These are phyloP conservation scores for Trilocha varians DNA, from an alignment of 2,888 invertebrate species.

Conservation along the genomic window DNA sequence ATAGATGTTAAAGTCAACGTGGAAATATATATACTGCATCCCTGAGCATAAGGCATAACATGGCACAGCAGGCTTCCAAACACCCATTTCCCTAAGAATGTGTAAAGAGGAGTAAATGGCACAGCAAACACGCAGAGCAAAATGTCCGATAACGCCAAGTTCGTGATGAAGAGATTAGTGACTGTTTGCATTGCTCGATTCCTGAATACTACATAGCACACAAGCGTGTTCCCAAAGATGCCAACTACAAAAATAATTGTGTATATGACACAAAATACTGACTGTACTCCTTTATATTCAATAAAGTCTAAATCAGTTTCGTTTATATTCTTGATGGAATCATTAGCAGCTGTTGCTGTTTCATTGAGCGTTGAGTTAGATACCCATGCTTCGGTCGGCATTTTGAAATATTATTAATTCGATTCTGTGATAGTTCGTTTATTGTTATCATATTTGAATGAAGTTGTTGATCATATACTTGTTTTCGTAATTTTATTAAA, in stretches of 20 bases:
- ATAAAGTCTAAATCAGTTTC: conserved; percentile 64
- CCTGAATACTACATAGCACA: conserved; percentile 88
- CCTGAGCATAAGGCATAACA: conserved; percentile 88
- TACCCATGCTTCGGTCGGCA: conserved; percentile 54
- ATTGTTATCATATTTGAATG: conserved; percentile 34
- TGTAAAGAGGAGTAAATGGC: conserved; percentile 92
- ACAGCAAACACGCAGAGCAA: conserved; percentile 88
- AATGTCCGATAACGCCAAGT: conserved; percentile 90
- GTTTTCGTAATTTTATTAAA: background rate
- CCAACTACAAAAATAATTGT: conserved; percentile 85
- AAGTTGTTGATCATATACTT: conserved; percentile 10
- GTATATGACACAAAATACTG: conserved; percentile 83
- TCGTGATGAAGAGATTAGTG: conserved; percentile 93
- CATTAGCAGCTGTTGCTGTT: conserved; percentile 22
- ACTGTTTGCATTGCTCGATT: conserved; percentile 94
- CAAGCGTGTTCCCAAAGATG: conserved; percentile 86
- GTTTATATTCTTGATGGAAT: conserved; percentile 30
- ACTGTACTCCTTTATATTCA: conserved; percentile 78
- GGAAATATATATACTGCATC: conserved; percentile 91
- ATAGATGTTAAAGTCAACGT: conserved; percentile 92
- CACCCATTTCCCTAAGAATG: conserved; percentile 87
- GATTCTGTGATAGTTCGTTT: conserved; percentile 54
- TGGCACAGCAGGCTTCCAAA: conserved; percentile 89
- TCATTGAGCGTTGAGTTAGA: conserved; percentile 34
- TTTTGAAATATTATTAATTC: conserved; percentile 42